Conservation (phyloP, 2,797 vertebrate species). For the Gymnocypris eckloni region DNA sequence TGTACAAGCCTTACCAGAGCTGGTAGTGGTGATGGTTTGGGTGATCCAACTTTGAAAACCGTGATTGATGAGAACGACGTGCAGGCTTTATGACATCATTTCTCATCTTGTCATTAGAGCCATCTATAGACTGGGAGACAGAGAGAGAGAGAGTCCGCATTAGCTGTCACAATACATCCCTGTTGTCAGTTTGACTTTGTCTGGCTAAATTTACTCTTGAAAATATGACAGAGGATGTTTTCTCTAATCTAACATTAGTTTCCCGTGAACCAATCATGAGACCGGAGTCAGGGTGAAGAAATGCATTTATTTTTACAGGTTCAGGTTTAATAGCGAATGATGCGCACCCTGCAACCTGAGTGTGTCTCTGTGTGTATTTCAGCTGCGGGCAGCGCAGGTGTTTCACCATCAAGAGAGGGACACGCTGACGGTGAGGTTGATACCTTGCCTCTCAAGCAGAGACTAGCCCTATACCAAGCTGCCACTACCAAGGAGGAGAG, state of each 20-base stretch:
- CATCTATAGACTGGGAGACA: conserved; percentile 32
- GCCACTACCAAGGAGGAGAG: conserved; percentile 83
- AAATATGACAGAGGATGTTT: conserved; percentile 16
- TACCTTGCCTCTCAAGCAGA: conserved; percentile 86
- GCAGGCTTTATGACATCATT: conserved; percentile 34
- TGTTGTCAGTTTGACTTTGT: conserved; percentile 47
- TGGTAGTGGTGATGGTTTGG: neutral
- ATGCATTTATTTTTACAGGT: conserved; percentile 11
- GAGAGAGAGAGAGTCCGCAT: neutral
- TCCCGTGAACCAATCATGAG: conserved; percentile 5
- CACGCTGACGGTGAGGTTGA: conserved; percentile 70
- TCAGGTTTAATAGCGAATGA: conserved; percentile 38
- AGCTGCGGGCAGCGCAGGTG: conserved; percentile 71
- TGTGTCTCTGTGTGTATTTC: conserved; percentile 34
- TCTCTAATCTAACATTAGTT: conserved; percentile 29
- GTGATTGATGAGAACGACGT: conserved; percentile 27
- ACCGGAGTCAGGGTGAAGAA: neutral
- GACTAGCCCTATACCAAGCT: conserved; percentile 90
- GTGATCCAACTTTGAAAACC: conserved; percentile 7
- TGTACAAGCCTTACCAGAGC: neutral
- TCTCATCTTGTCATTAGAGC: conserved; percentile 22
- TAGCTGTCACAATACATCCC: conserved; percentile 36
- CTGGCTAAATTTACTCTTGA: conserved; percentile 38
- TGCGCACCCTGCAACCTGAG: neutral
- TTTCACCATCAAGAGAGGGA: conserved; percentile 65